A percentile compares a stretch with the other conserved stretches of the same genome.
Conservation (phyloP, 2,888 invertebrate genomes). For the Cataglyphis altisquamis region DNA sequence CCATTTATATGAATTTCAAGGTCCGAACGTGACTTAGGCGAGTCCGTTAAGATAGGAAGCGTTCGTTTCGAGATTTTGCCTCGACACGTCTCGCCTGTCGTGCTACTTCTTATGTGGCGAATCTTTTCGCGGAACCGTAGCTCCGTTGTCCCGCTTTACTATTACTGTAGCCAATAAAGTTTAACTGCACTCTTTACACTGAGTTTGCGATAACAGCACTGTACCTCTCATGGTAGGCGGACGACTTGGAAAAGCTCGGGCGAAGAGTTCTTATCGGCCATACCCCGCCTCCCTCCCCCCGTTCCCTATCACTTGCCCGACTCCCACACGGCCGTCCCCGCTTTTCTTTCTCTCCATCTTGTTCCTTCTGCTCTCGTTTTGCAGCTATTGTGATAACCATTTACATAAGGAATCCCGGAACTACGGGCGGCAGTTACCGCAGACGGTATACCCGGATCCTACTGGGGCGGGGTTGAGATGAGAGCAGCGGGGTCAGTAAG, state of each 20-base stretch:
- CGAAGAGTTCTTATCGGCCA: conserved; percentile 74
- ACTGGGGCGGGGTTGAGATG: conserved; percentile 25
- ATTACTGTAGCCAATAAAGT: conserved; percentile 76
- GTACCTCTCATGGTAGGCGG: conserved; percentile 68
- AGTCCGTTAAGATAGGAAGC: conserved; percentile 18
- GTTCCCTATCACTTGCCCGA: conserved; percentile 53
- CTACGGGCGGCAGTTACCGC: conserved; percentile 75
- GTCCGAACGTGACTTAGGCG: conserved; percentile 26
- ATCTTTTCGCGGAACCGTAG: conserved; percentile 66
- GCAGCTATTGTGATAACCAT: conserved; percentile 82
- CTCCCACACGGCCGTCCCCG: not conserved
- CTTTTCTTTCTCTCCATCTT: conserved; percentile 41
- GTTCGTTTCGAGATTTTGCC: conserved; percentile 32
- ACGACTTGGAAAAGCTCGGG: conserved; percentile 76
- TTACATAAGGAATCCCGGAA: conserved; percentile 81
- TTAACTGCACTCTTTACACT: conserved; percentile 79
- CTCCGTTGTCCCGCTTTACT: conserved; percentile 58
- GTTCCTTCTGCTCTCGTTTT: conserved; percentile 68
- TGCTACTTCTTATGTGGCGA: conserved; percentile 51
- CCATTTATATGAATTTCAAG: conserved; percentile 33
- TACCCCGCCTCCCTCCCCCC: conserved; percentile 24
- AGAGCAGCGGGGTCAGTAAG: conserved; percentile 43
- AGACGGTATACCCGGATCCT: conserved; percentile 63
- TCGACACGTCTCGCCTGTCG: conserved; percentile 30
- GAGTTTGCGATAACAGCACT: conserved; percentile 76